Percentiles rank a stretch among this genome's conserved stretches.
phyloP scores from a whole-genome alignment of 2,113 vertebrate species.

The Malurus alboscapulatus region DNA sequence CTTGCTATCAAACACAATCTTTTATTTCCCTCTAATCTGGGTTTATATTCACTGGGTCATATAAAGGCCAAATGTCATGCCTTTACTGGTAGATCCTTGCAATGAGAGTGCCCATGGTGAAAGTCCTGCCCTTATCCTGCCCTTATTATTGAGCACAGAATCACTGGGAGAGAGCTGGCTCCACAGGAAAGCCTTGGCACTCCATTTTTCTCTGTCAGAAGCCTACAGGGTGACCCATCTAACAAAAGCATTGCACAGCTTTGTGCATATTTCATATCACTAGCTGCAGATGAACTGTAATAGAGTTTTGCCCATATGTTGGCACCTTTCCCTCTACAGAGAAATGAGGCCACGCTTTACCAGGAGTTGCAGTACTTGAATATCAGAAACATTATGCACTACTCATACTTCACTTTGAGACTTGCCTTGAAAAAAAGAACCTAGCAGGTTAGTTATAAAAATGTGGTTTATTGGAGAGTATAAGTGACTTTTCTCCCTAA shows the following conservation, averaged over 20 bases:
- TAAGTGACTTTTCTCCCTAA: not conserved
- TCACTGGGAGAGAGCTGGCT: not conserved
- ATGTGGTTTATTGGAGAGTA: not conserved
- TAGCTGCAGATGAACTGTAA: not conserved
- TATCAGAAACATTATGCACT: not conserved
- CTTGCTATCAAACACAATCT: not conserved
- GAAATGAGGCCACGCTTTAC: not conserved
- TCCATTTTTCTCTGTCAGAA: not conserved
- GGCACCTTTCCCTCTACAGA: not conserved
- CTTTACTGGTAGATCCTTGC: not conserved
- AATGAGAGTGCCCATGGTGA: not conserved
- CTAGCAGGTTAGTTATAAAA: not conserved
- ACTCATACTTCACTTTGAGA: not conserved
- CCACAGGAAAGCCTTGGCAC: not conserved
- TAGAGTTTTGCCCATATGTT: not conserved
- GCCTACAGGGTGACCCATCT: not conserved
- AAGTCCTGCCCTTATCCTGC: not conserved
- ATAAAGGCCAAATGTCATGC: slow-evolving; percentile 15
- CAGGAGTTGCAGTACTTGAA: not conserved
- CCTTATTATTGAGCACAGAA: accelerated
- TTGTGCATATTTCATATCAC: not conserved
- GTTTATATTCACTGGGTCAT: not conserved
- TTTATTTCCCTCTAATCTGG: not conserved
- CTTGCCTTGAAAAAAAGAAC: not conserved
- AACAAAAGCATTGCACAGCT: not conserved